Base-by-base conservation (phyloP, 64 coral and sea anemone species). In the Stichodactyla mertensii region DNA sequence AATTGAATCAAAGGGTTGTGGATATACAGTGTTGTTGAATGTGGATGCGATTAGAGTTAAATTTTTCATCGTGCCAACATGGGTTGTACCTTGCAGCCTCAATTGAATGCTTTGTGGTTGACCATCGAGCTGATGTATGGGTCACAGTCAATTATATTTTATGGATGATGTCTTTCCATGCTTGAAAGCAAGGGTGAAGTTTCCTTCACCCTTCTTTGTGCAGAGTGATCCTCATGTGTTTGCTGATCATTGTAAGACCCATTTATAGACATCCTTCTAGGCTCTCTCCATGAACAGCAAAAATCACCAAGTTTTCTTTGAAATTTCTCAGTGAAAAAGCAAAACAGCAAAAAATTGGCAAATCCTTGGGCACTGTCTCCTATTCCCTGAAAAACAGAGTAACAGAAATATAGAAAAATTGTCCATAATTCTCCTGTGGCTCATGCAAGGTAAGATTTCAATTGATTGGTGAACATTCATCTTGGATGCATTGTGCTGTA, bases 271-370 rank as follows among this genome's bases (percentile, higher is more conserved):
- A 16, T 16, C 19, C 15, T 18, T 64, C 3, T 66, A 6, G 19
- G 20, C 5, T 66, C 16, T n/a, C 62, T 12, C 9, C 77, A 79
- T 0, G 13, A 52, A 51, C 28, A 12, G 31, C 16, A 79, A 79
- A 79, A 84, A 22, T n/a, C 1, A 10, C 5, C 24, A 6, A 91
- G 77, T 4, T n/a, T 45, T 18, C 13, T 54, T 60, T 82, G 71
- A 51, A 92, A 92, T 85, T 84, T 95, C 53, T 92, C 91, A 45
- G 94, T 97, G 54, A 97, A 93, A 27, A 92, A 71, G 56, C 91
- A 97, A 85, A 97, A 97, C 74, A 97, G 57, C 15, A 97, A 52
- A 71, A 97, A 97, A 87, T 97, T 97, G 80, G 84, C 81, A 91
- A 93, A 97, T 8, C 94, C 94, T 85, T 97, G 94, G 26, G 24